Percentiles rank a stretch among this genome's conserved stretches.
phyloP scores from a whole-genome alignment of 2,888 invertebrate genomes.

The Lissonota sp. region DNA sequence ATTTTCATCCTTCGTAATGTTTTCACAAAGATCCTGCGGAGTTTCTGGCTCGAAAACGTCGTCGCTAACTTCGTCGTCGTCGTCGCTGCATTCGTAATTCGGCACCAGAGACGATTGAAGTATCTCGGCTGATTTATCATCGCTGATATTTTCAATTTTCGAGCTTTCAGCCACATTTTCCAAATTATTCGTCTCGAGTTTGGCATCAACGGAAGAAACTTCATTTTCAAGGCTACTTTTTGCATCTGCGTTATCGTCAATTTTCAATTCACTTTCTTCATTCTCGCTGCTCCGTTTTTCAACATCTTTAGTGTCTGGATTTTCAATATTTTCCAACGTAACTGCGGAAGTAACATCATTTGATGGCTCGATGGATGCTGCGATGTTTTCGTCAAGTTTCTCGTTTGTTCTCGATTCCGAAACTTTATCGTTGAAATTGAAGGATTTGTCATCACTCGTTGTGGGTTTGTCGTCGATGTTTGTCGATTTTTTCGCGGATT shows the following conservation, averaged over 20 bases:
- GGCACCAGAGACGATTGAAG: conserved; percentile 66
- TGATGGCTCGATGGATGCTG: background rate
- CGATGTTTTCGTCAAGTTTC: conserved; percentile 46
- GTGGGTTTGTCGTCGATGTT: conserved; percentile 14
- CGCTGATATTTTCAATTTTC: conserved; percentile 17
- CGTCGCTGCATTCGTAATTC: conserved; percentile 67
- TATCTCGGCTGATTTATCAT: conserved; percentile 40
- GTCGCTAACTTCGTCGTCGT: conserved; percentile 61
- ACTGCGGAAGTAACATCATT: background rate
- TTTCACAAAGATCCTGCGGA: conserved; percentile 32
- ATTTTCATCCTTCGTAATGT: conserved; percentile 32
- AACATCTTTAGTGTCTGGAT: background rate
- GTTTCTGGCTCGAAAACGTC: conserved; percentile 63
- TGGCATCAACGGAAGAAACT: conserved; percentile 5
- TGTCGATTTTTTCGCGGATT: conserved; percentile 62
- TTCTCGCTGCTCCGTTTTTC: conserved; percentile 3
- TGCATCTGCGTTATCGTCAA: background rate
- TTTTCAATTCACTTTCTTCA: conserved; percentile 1
- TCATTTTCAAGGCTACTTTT: conserved; percentile 10
- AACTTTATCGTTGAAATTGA: conserved; percentile 54
- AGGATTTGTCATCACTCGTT: conserved; percentile 35
- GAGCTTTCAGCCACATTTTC: background rate
- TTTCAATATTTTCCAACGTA: conserved; percentile 4
- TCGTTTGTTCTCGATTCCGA: conserved; percentile 31
- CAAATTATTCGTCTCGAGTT: conserved; percentile 3